Conservation (phyloP, 2,797 vertebrate genomes). For the Pseudochaenichthys georgianus region DNA sequence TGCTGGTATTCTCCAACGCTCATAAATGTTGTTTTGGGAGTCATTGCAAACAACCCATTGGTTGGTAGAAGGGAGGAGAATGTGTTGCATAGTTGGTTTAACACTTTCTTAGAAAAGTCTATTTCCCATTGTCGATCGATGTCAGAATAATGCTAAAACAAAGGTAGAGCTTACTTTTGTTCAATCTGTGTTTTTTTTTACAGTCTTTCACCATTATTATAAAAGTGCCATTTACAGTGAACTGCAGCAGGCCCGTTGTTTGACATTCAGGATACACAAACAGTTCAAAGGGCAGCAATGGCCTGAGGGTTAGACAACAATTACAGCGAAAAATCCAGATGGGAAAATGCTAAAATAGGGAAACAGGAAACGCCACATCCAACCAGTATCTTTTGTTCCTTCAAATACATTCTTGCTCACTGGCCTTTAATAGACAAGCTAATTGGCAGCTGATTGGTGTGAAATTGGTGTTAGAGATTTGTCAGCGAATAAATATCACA, state of each 20-base stretch:
- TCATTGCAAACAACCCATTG: no score
- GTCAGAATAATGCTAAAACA: neutral
- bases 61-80: no score
- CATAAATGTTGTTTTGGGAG: no score
- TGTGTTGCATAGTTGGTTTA: neutral
- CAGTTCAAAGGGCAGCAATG: slow-evolving; percentile 28
- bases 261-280: slow-evolving; percentile 18
- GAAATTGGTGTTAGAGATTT: neutral
- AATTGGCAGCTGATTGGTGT: slow-evolving; percentile 27
- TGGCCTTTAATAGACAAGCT: neutral
- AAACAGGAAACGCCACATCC: neutral
- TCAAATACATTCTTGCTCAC: neutral
- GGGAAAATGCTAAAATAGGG: neutral
- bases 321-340: slow-evolving; percentile 8
- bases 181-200: neutral
- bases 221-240: slow-evolving; percentile 1
- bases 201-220: neutral
- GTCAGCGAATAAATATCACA: neutral
- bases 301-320: slow-evolving; percentile 19
- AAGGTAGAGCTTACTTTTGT: neutral
- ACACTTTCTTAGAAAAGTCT: neutral
- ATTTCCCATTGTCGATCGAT: neutral
- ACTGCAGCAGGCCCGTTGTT: slow-evolving; percentile 15
- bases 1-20: no score
- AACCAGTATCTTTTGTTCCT: neutral